phyloP scores from a whole-genome alignment of 2,113 vertebrate genomes.

The Channa argus region DNA sequence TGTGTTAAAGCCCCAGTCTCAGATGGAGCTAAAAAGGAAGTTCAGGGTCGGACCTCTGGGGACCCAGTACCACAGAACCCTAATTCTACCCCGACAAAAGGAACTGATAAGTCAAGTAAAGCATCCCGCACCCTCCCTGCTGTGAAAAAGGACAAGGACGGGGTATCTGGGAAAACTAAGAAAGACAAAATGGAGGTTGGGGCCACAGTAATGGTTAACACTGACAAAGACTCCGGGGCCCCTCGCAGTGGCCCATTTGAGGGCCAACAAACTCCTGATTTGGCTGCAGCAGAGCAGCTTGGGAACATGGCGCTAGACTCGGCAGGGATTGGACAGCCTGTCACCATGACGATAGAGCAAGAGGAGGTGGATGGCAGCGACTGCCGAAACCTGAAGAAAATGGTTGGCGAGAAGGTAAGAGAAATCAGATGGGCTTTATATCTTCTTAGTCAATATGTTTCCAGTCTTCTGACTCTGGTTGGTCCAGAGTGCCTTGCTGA shows the following conservation, averaged over 20 bases:
- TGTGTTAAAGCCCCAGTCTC: slow-evolving; percentile 85
- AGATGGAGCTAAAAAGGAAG: slow-evolving; percentile 92
- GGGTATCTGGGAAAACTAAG: slow-evolving; percentile 89
- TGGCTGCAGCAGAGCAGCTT: slow-evolving; percentile 86
- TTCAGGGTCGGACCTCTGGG: slow-evolving; percentile 79
- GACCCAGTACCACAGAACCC: slow-evolving; percentile 68
- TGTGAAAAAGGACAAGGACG: slow-evolving; percentile 95
- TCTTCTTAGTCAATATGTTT: no score
- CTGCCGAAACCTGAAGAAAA: slow-evolving; percentile 90
- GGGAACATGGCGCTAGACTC: slow-evolving; percentile 90
- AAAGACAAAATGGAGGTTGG: slow-evolving; percentile 92
- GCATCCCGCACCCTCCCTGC: slow-evolving; percentile 85
- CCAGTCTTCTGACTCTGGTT: no score
- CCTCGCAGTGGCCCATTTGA: slow-evolving; percentile 88
- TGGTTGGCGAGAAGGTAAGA: slow-evolving; percentile 95
- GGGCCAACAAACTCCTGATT: slow-evolving; percentile 85
- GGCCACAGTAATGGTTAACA: slow-evolving; percentile 58
- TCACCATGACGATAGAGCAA: slow-evolving; percentile 89
- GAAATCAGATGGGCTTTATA: neutral
- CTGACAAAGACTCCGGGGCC: slow-evolving; percentile 89
- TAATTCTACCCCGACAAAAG: slow-evolving; percentile 81
- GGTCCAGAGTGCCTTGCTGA: no score
- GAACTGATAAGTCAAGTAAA: slow-evolving; percentile 90
- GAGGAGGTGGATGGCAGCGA: slow-evolving; percentile 90
- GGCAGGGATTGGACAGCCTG: slow-evolving; percentile 85